These are phyloP conservation scores for Amazona vittata DNA, from an alignment of 2,113 vertebrate genomes.

Conservation along the genomic window DNA sequence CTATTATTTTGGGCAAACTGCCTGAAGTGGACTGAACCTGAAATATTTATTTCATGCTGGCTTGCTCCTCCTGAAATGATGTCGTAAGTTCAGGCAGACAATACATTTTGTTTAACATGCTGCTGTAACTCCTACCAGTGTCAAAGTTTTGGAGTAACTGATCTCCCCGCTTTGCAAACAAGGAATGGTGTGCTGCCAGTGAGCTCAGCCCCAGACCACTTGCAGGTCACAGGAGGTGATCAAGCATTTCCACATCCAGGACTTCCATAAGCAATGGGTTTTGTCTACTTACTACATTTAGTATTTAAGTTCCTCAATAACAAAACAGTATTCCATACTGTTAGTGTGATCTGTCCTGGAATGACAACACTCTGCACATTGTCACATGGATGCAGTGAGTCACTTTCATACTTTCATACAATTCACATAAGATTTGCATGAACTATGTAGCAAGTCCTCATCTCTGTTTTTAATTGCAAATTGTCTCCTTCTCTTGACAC, in stretches of 20 bases:
- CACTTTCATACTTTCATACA: neutral
- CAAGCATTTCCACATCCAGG: neutral
- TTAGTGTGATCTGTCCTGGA: neutral
- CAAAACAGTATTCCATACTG: neutral
- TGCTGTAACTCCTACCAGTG: neutral
- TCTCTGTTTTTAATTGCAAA: conserved; percentile 10
- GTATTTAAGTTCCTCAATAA: neutral
- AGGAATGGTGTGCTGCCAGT: neutral
- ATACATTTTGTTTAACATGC: neutral
- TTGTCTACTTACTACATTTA: neutral
- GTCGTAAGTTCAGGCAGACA: neutral
- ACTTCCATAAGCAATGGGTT: neutral
- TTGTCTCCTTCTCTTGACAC: conserved; percentile 42
- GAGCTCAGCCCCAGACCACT: neutral
- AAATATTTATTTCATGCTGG: neutral
- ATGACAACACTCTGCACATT: neutral
- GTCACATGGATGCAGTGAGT: neutral
- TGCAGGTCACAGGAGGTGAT: neutral
- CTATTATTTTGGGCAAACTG: conserved; percentile 14
- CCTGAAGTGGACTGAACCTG: neutral
- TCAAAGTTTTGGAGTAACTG: neutral
- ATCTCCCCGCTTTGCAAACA: neutral
- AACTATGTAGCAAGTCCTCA: neutral
- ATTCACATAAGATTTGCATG: neutral
- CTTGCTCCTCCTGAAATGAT: neutral